These are phyloP conservation scores for Tromatobia lineatoria DNA, from an alignment of 2,888 invertebrate genomes.

Conservation along the genomic window DNA sequence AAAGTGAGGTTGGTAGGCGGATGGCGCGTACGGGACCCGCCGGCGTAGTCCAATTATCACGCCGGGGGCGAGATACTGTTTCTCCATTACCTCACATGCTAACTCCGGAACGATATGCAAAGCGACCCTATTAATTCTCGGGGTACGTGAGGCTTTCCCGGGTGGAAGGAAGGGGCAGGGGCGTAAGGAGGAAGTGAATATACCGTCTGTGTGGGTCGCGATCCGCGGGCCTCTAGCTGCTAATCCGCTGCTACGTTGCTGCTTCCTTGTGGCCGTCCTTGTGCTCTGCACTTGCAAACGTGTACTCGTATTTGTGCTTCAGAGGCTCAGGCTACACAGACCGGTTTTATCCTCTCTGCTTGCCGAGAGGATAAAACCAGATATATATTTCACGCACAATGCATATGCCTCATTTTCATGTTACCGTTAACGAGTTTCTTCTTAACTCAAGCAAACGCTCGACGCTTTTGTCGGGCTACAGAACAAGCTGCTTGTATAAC, in stretches of 20 bases:
- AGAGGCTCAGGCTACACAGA: conserved; percentile 17
- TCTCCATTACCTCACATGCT: conserved; percentile 72
- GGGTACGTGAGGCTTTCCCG: conserved; percentile 56
- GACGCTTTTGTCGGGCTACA: background rate
- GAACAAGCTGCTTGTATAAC: background rate
- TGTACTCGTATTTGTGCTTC: conserved; percentile 6
- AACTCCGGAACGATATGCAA: conserved; percentile 75
- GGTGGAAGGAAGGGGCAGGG: conserved; percentile 2
- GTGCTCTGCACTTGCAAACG: background rate
- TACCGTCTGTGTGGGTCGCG: conserved; percentile 26
- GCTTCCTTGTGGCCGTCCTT: conserved; percentile 16
- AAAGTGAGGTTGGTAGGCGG: conserved; percentile 61
- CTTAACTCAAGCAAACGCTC: conserved; percentile 30
- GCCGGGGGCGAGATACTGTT: conserved; percentile 71
- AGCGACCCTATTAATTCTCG: conserved; percentile 77
- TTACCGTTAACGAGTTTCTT: conserved; percentile 67
- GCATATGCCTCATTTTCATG: conserved; percentile 64
- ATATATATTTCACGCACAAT: conserved; percentile 64
- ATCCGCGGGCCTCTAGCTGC: conserved; percentile 11
- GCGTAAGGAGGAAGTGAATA: background rate
- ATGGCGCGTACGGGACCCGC: conserved; percentile 58
- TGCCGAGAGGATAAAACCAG: conserved; percentile 22
- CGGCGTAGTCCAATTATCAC: conserved; percentile 78
- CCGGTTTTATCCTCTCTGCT: background rate
- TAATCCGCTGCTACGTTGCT: conserved; percentile 21